Percentiles rank a stretch among this genome's conserved stretches.
phyloP scores from a whole-genome alignment of 2,888 invertebrate species.

The Dermolepida albohirtum region DNA sequence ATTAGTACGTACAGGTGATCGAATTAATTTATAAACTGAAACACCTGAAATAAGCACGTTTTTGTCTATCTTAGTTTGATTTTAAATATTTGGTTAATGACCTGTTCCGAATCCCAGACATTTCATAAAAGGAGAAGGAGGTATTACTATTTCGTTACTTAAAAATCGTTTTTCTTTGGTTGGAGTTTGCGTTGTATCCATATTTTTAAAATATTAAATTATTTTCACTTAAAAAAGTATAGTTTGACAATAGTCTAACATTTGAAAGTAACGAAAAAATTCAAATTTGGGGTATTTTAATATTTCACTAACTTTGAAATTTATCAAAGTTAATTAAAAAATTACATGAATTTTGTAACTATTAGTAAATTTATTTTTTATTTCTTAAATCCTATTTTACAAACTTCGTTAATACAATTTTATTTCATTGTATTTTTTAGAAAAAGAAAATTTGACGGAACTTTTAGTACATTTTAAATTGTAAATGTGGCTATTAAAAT shows the following conservation, averaged over 20 bases:
- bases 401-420: too few relatives aligned
- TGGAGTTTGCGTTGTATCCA: constrained; percentile 48
- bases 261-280: not conserved
- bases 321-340: not conserved
- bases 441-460: too few relatives aligned
- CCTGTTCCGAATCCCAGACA: constrained; percentile 83
- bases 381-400: too few relatives aligned
- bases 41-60: constrained; percentile 69
- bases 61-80: constrained; percentile 44
- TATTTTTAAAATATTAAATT: not conserved
- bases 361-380: too few relatives aligned
- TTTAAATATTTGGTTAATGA: constrained; percentile 54
- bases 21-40: constrained; percentile 79
- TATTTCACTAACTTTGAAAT: not conserved
- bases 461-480: too few relatives aligned
- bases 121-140: constrained; percentile 79
- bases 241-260: too few relatives aligned
- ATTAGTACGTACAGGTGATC: constrained; percentile 76
- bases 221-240: too few relatives aligned
- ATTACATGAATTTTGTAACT: too few relatives aligned
- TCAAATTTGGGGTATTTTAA: not conserved
- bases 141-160: constrained; percentile 65
- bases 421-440: too few relatives aligned
- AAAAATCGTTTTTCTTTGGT: constrained; percentile 7
- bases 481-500: too few relatives aligned